Evolutionary conservation across 2,113 vertebrate species (phyloP), one percentile per base, ranked within the genome.

Genomic region (Sphyrna mokarran): DNA sequence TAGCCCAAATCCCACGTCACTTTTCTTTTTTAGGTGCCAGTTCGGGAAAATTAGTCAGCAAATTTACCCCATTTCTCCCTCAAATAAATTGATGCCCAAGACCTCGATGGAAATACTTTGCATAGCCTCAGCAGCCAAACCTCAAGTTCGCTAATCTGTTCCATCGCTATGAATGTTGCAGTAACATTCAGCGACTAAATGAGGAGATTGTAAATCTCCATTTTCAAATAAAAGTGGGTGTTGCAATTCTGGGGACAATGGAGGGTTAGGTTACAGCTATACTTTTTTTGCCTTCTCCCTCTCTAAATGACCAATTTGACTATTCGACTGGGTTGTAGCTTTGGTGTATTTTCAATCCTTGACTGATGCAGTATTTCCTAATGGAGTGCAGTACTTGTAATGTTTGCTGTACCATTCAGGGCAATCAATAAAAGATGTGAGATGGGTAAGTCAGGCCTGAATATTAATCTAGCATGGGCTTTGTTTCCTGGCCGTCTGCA

Each of bases 401-500:
- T 96, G 95, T 69, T 85, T 33, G 40, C 95, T 96, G 96, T 96
- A 96, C 96, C 97, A 96, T 96, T 96, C 95, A 97, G 95, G 26
- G 95, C 96, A 97, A 97, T 97, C 97, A 97, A 97, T 97, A 97
- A 96, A 97, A 97, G 96, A 97, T 97, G 97, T 96, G 94, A 95
- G 96, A 97, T 97, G 96, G 96, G 96, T 96, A 97, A 97, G 96
- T 97, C 97, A 96, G 96, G 96, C 97, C 96, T 97, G 97, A 97
- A 97, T 98, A 97, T 97, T 98, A 98, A 98, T 97, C 97, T 97
- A 97, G 72, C 96, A 96, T 96, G 96, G 96, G 97, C 97, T 95
- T 61, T 97, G 96, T 96, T 97, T 97, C 96, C 96, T 96, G 95
- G 96, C 95, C 97, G 96, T 96, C 96, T 97, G 95, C 96, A 97